Evolutionary conservation across 2,113 vertebrate species (phyloP).

Genomic region (Corapipo altera): DNA sequence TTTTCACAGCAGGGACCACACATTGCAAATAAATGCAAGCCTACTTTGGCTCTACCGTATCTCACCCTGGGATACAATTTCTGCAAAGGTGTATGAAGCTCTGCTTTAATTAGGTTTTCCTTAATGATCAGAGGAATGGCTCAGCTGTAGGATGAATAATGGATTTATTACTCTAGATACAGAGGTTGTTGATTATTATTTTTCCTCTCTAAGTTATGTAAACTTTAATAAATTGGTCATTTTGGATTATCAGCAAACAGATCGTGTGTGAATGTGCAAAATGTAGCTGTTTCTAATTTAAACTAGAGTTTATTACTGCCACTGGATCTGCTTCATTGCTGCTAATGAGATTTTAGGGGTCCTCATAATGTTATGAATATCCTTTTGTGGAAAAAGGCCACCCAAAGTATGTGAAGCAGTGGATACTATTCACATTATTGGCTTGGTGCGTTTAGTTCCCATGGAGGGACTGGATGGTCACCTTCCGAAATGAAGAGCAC

Average conservation of each 20-base stretch:
- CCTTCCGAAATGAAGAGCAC: neutral
- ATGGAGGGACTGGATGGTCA: neutral
- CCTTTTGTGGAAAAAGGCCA: constrained; percentile 46
- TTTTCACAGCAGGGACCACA: constrained; percentile 36
- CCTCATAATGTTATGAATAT: neutral
- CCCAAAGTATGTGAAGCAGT: constrained; percentile 24
- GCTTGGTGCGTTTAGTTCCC: constrained; percentile 5
- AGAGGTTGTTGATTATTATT: neutral
- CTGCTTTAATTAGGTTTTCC: constrained; percentile 60
- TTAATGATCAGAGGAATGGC: constrained; percentile 2
- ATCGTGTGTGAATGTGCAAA: neutral
- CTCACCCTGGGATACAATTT: constrained; percentile 32
- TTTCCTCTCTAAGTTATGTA: neutral
- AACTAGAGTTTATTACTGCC: constrained; percentile 28
- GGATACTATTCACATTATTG: neutral
- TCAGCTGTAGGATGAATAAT: neutral
- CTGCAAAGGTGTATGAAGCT: constrained; percentile 23
- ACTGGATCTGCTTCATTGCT: constrained; percentile 48
- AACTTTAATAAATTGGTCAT: constrained; percentile 23
- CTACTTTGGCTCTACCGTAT: constrained; percentile 11
- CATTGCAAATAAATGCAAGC: neutral
- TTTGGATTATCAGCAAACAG: neutral
- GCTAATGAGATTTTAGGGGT: constrained; percentile 45
- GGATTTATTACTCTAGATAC: constrained; percentile 14
- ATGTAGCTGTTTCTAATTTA: constrained; percentile 56